Evolutionary conservation across 2,888 invertebrate genomes (phyloP).

Genomic region (Timandra comae): DNA sequence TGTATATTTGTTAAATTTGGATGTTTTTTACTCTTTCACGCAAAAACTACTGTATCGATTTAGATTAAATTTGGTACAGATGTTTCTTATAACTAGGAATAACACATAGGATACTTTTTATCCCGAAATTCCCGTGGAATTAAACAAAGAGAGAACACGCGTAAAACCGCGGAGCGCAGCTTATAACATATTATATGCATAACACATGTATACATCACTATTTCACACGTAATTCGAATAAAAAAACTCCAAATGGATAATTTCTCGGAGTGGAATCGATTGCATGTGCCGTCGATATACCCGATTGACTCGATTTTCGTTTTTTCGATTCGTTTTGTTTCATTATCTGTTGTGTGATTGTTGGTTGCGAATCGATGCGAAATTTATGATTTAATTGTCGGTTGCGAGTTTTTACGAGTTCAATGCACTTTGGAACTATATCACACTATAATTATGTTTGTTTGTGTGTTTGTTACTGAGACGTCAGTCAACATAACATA

Average conservation of each 20-base stretch:
- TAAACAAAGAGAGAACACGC: too few relatives aligned
- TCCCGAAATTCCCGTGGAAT: too few relatives aligned
- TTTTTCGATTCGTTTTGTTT: slow-evolving; percentile 64
- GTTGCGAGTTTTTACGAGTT: slow-evolving; percentile 41
- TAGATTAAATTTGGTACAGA: too few relatives aligned
- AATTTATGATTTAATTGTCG: slow-evolving; percentile 75
- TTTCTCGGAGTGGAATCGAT: slow-evolving; percentile 53
- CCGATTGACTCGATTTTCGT: slow-evolving; percentile 26
- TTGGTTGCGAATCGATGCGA: slow-evolving; percentile 67
- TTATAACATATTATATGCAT: too few relatives aligned
- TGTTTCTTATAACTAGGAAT: too few relatives aligned
- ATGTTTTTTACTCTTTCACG: too few relatives aligned
- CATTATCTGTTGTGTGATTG: slow-evolving; percentile 72
- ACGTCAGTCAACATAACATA: too few relatives aligned
- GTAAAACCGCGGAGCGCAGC: too few relatives aligned
- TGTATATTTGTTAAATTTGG: too few relatives aligned
- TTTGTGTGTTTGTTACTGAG: slow-evolving; percentile 17
- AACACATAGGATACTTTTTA: too few relatives aligned
- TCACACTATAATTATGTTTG: background rate
- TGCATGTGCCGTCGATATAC: slow-evolving; percentile 50
- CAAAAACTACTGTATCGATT: too few relatives aligned
- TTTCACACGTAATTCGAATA: slow-evolving; percentile 15
- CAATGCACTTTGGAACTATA: slow-evolving; percentile 30
- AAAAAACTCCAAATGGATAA: slow-evolving; percentile 23
- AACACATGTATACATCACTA: slow-evolving; percentile 14